These are phyloP conservation scores for Leucopsar rothschildi DNA, from an alignment of 2,113 vertebrate genomes.

Conservation along the genomic window DNA sequence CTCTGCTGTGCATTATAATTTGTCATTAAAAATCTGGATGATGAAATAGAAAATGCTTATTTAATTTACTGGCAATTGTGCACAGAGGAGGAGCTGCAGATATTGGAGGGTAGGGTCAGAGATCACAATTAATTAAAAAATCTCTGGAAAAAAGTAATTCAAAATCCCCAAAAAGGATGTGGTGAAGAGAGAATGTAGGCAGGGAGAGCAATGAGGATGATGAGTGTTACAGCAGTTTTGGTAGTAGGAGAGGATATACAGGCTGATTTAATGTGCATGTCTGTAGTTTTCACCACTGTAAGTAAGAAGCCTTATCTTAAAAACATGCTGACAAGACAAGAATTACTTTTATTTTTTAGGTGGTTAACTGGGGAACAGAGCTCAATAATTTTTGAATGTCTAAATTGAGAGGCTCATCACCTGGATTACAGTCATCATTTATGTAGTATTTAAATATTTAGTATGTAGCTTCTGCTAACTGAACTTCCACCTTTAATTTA, in stretches of 20 bases:
- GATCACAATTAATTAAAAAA: not conserved
- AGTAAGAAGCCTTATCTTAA: not conserved
- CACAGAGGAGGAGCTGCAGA: not conserved
- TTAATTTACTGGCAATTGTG: not conserved
- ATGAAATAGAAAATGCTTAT: not conserved
- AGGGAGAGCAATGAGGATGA: not conserved
- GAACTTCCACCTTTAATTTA: not conserved
- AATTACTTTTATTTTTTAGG: not conserved
- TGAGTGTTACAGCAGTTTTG: not conserved
- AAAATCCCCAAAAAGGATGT: not conserved
- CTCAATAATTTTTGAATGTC: not conserved
- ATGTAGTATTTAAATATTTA: conserved; percentile 8
- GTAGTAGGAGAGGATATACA: not conserved
- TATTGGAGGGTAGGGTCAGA: not conserved
- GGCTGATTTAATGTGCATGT: not conserved
- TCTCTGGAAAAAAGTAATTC: not conserved
- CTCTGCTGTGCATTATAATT: not conserved
- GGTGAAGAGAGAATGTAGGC: not conserved
- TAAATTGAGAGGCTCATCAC: not conserved
- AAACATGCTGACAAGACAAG: not conserved
- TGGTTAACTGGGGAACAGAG: not conserved
- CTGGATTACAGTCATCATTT: not conserved
- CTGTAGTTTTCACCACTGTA: not conserved
- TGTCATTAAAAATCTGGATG: not conserved
- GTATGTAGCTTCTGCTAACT: not conserved